Evolutionary conservation across 2,113 vertebrate species (phyloP).

Genomic region (Microcebus ravelobensis): DNA sequence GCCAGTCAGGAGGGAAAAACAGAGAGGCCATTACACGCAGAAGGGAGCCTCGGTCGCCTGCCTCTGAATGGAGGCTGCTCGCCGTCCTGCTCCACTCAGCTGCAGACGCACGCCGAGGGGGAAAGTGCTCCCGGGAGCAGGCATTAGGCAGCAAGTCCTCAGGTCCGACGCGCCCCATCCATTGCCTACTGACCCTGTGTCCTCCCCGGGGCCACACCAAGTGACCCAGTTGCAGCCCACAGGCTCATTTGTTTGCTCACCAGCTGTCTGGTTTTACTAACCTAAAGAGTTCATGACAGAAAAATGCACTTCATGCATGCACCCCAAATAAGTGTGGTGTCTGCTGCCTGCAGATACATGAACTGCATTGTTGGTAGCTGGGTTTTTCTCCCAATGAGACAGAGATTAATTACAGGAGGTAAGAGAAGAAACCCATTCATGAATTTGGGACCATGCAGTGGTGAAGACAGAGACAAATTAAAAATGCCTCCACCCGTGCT

Average conservation of each 20-base stretch:
- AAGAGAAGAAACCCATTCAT: conserved; percentile 69
- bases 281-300: not conserved
- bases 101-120: not conserved
- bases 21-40: conserved; percentile 44
- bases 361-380: conserved; percentile 49
- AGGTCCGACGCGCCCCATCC: accelerated
- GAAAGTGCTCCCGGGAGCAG: not conserved
- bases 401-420: conserved; percentile 81
- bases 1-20: conserved; percentile 51
- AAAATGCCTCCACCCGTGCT: conserved; percentile 49
- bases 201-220: not conserved
- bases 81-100: not conserved
- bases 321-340: not conserved
- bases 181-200: not conserved
- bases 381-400: conserved; percentile 68
- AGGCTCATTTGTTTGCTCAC: not conserved
- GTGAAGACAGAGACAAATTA: conserved; percentile 82
- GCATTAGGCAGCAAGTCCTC: not conserved
- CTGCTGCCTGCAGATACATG: conserved; percentile 57
- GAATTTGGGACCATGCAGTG: conserved; percentile 62
- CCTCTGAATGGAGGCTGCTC: not conserved
- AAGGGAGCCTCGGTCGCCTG: conserved; percentile 37
- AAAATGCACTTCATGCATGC: not conserved
- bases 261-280: not conserved
- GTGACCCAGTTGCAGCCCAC: not conserved